A percentile compares a stretch with the other conserved stretches of the same genome.
Evolutionary conservation across 1,140 invertebrate genomes (phyloP).

Genomic region (Coboldia fuscipes): DNA sequence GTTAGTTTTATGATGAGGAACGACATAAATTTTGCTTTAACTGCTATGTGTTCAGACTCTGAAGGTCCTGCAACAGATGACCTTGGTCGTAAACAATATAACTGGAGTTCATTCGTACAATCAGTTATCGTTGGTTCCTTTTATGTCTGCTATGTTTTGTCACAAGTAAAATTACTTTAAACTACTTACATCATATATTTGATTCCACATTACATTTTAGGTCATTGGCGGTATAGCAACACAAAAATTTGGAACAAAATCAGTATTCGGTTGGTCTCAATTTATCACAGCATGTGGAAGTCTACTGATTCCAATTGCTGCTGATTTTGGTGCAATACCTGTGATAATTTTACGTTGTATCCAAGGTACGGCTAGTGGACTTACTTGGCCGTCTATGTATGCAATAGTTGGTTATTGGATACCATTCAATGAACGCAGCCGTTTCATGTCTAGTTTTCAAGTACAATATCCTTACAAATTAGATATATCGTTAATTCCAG

Average conservation of each 20-base stretch:
- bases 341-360: slow-evolving; percentile 38
- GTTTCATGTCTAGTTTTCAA: slow-evolving; percentile 58
- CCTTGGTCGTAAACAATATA: slow-evolving; percentile 26
- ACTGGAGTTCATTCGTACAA: slow-evolving; percentile 35
- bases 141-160: slow-evolving; percentile 50
- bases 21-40: slow-evolving; percentile 48
- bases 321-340: slow-evolving; percentile 32
- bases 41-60: slow-evolving; percentile 28
- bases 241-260: slow-evolving; percentile 55
- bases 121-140: slow-evolving; percentile 41
- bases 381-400: slow-evolving; percentile 74
- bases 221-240: slow-evolving; percentile 50
- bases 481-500: too few relatives aligned
- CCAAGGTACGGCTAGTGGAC: slow-evolving; percentile 47
- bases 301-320: slow-evolving; percentile 37
- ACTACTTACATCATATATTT: too few relatives aligned
- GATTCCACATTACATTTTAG: neutral
- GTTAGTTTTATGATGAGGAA: slow-evolving; percentile 58
- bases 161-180: slow-evolving; percentile 22
- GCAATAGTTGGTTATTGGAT: slow-evolving; percentile 69
- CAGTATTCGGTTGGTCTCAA: slow-evolving; percentile 52
- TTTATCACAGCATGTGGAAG: slow-evolving; percentile 42
- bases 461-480: slow-evolving; percentile 25
- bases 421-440: slow-evolving; percentile 48
- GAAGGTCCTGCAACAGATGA: neutral